These are phyloP conservation scores for Enteromius mattozi DNA, from an alignment of 2,797 vertebrate genomes.

Conservation along the genomic window DNA sequence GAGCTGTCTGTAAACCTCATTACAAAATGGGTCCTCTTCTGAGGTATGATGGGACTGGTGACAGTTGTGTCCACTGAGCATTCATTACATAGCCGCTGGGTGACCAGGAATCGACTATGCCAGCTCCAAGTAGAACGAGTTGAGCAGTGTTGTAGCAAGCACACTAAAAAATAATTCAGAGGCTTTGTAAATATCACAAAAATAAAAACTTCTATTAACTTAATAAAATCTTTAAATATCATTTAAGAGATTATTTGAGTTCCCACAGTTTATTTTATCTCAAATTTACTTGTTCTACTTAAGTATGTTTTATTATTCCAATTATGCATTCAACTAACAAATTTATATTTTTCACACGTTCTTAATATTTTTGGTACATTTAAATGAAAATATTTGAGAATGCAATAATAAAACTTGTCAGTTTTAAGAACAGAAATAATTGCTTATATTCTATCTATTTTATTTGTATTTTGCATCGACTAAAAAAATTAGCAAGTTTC, in stretches of 20 bases:
- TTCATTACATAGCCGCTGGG: constrained; percentile 43
- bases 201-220: not conserved
- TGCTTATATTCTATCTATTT: too few species aligned
- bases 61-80: constrained; percentile 40
- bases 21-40: constrained; percentile 43
- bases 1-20: constrained; percentile 53
- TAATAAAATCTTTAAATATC: not conserved
- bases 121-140: constrained; percentile 1
- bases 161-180: too few species aligned
- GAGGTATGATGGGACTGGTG: constrained; percentile 40
- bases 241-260: not conserved
- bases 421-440: too few species aligned
- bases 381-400: too few species aligned
- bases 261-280: not conserved
- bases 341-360: too few species aligned
- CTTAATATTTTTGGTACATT: too few species aligned
- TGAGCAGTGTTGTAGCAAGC: not conserved
- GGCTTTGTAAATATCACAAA: too few species aligned
- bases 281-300: not conserved
- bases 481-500: too few species aligned
- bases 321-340: too few species aligned
- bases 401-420: too few species aligned
- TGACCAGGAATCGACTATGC: constrained; percentile 30
- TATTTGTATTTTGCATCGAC: too few species aligned
- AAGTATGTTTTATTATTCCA: too few species aligned